Evolutionary conservation across 2,888 invertebrate species (phyloP).

Genomic region (Disparrhopalites patrizii): DNA sequence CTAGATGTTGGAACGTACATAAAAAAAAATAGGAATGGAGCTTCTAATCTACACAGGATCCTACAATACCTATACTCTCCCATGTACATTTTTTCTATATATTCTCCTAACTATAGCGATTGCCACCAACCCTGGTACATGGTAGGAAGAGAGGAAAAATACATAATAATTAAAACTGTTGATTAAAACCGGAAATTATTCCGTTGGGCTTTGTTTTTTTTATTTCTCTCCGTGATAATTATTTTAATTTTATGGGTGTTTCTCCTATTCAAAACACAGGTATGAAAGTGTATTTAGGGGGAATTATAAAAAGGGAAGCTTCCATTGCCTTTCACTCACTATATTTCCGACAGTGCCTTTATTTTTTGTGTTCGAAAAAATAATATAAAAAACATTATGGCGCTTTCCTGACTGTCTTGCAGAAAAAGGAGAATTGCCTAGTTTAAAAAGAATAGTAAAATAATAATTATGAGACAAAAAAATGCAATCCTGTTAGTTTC

Average conservation of each 20-base stretch:
- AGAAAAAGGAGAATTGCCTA: not conserved
- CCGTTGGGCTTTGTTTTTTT: slow-evolving; percentile 16
- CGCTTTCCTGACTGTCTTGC: not conserved
- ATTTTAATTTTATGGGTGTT: not conserved
- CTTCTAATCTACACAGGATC: no score
- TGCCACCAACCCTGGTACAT: no score
- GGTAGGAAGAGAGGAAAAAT: no score
- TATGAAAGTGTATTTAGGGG: no score
- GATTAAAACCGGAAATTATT: slow-evolving; percentile 25
- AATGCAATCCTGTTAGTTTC: not conserved
- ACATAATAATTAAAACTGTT: slow-evolving; percentile 21
- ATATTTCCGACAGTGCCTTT: not conserved
- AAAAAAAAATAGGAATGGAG: no score
- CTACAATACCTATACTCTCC: no score
- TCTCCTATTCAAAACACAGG: not conserved
- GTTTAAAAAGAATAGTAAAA: not conserved
- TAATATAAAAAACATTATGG: not conserved
- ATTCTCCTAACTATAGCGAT: no score
- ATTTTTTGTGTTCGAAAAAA: no score
- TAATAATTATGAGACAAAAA: not conserved
- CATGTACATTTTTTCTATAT: no score
- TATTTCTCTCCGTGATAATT: not conserved
- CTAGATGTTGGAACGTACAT: no score
- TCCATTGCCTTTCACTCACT: slow-evolving; percentile 1
- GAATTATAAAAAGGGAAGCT: not conserved